A percentile compares a stretch with the other conserved stretches of the same genome.
phyloP scores from a whole-genome alignment of 92 coral and sea anemone genomes.

The Galaxea fascicularis region DNA sequence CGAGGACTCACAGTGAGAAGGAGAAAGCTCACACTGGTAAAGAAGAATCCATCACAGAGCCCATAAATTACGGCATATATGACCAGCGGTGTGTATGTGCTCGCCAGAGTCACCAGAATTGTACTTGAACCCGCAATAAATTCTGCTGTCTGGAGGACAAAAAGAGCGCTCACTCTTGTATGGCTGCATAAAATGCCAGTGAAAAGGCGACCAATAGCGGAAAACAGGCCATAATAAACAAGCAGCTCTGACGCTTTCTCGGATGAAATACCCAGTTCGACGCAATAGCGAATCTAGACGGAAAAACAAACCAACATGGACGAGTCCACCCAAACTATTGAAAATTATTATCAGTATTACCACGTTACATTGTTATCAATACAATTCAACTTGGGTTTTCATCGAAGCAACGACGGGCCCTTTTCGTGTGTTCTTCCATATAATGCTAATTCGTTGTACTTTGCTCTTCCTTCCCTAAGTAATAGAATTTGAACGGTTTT shows the following conservation, averaged over 20 bases:
- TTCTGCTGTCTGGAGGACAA: slow-evolving; percentile 42
- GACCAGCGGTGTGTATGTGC: slow-evolving; percentile 1
- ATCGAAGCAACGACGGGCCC: too few relatives aligned
- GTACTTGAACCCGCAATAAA: slow-evolving; percentile 18
- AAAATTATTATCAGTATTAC: too few relatives aligned
- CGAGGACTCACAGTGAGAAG: slow-evolving; percentile 13
- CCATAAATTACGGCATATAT: slow-evolving; percentile 11
- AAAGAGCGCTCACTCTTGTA: slow-evolving; percentile 57
- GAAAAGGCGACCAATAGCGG: slow-evolving; percentile 66
- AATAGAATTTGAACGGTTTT: too few relatives aligned
- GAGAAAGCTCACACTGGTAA: not conserved
- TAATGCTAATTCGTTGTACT: too few relatives aligned
- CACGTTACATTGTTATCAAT: too few relatives aligned
- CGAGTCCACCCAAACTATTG: not conserved
- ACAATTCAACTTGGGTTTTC: too few relatives aligned
- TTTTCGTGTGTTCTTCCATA: too few relatives aligned
- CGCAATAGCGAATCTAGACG: slow-evolving; percentile 66
- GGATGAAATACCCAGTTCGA: slow-evolving; percentile 65
- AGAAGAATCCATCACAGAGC: slow-evolving; percentile 29
- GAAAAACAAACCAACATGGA: not conserved
- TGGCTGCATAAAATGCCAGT: slow-evolving; percentile 66
- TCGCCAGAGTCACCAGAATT: slow-evolving; percentile 8
- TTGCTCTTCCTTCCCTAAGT: too few relatives aligned
- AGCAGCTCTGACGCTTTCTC: slow-evolving; percentile 59
- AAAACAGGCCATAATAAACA: slow-evolving; percentile 62